A percentile compares a stretch with the other conserved stretches of the same genome.
Conservation (phyloP, 1,140 invertebrate species). For the Leptopilina boulardi region DNA sequence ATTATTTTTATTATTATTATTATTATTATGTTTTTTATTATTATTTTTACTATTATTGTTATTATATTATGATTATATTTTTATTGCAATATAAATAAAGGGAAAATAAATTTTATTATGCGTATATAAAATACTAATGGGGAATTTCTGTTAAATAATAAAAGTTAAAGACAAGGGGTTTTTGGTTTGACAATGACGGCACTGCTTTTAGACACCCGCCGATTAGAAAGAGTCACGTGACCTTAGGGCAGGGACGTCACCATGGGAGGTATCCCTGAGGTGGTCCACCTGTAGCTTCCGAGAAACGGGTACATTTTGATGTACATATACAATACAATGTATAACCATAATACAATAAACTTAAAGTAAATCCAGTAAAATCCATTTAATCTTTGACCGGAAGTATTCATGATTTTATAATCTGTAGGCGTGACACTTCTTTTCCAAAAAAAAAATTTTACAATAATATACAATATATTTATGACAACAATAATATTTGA, state of each 20-base stretch:
- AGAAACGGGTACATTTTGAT: constrained; percentile 8
- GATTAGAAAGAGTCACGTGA: constrained; percentile 22
- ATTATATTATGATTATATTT: too few species aligned
- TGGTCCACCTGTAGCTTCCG: constrained; percentile 31
- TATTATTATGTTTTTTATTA: too few species aligned
- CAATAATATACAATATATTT: too few species aligned
- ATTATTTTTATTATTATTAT: too few species aligned
- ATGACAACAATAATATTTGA: not conserved
- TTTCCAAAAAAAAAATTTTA: not conserved
- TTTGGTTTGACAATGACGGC: not conserved
- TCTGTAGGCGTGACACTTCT: not conserved
- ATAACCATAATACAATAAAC: not conserved
- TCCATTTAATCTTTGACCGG: not conserved
- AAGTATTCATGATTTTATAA: not conserved
- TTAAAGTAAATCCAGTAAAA: constrained; percentile 3
- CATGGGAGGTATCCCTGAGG: not conserved
- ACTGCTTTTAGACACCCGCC: not conserved
- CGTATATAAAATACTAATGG: not conserved
- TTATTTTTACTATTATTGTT: too few species aligned
- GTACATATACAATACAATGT: too few species aligned
- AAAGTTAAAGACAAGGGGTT: not conserved
- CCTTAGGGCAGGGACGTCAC: constrained; percentile 2
- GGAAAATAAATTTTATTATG: not conserved
- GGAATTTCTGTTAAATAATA: not conserved
- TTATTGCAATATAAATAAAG: too few species aligned